A percentile compares a stretch with the other conserved stretches of the same genome.
These are phyloP conservation scores for Samia ricini DNA, from an alignment of 1,140 invertebrate species.

Conservation along the genomic window DNA sequence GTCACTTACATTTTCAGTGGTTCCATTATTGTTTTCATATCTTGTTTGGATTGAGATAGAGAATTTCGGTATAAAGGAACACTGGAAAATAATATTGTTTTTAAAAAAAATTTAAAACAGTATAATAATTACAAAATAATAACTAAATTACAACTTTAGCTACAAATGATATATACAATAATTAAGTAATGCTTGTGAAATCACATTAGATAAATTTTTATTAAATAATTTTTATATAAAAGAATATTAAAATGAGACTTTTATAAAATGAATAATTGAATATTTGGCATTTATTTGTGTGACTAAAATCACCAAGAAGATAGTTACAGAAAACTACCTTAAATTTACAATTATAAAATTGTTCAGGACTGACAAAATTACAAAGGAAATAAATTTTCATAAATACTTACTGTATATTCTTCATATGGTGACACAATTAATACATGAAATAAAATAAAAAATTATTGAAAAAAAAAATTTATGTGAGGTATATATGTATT, in stretches of 20 bases:
- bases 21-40: constrained; percentile 94
- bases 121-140: not conserved
- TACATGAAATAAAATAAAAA: constrained; percentile 35
- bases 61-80: constrained; percentile 94
- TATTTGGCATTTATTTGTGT: not conserved
- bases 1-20: constrained; percentile 90
- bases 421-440: constrained; percentile 9
- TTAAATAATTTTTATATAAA: too few relatives aligned
- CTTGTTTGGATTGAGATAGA: constrained; percentile 91
- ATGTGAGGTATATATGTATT: constrained; percentile 3
- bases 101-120: too few relatives aligned
- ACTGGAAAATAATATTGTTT: constrained; percentile 80
- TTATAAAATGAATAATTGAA: too few relatives aligned
- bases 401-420: constrained; percentile 67
- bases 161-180: too few relatives aligned
- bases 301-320: not conserved
- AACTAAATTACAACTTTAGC: not conserved
- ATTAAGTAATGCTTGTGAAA: too few relatives aligned
- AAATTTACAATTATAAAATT: not conserved
- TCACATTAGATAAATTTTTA: too few relatives aligned
- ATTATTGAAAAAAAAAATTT: constrained; percentile 16
- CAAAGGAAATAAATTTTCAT: not conserved
- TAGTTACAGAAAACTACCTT: not conserved
- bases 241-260: too few relatives aligned
- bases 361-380: not conserved